Percentiles rank a stretch among this genome's conserved stretches.
phyloP scores from a whole-genome alignment of 1,140 invertebrate species.

The Drosophila mauritiana region DNA sequence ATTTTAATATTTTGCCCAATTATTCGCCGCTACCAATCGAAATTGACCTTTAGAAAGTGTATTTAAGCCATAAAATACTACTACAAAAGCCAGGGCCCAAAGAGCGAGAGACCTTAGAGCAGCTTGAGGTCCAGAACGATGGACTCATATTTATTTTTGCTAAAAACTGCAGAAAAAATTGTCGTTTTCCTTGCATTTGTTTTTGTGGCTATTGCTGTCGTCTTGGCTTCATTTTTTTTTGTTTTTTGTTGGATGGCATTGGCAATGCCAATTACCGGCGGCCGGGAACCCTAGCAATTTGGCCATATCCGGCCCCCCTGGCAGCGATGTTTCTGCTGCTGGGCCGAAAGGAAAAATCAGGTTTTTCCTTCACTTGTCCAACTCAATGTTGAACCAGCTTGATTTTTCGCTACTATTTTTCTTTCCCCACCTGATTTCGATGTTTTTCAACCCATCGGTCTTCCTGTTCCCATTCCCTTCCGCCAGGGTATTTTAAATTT shows the following conservation, averaged over 20 bases:
- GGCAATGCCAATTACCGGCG: constrained; percentile 78
- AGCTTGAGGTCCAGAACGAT: constrained; percentile 31
- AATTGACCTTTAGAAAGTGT: background rate
- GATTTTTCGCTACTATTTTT: constrained; percentile 60
- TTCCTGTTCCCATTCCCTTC: constrained; percentile 28
- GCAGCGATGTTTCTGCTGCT: constrained; percentile 60
- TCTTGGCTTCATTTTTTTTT: constrained; percentile 3
- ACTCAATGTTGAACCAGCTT: constrained; percentile 40
- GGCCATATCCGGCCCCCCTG: constrained; percentile 78
- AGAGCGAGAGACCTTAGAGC: constrained; percentile 8
- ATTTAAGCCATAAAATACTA: constrained; percentile 21
- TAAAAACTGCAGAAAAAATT: constrained; percentile 58
- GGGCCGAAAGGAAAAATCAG: constrained; percentile 67
- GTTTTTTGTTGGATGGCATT: constrained; percentile 60
- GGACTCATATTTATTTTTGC: constrained; percentile 73
- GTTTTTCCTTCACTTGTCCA: constrained; percentile 67
- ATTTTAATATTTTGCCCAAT: background rate
- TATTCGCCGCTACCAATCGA: background rate
- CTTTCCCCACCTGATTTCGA: constrained; percentile 31
- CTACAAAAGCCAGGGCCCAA: constrained; percentile 7
- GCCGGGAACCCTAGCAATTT: constrained; percentile 79
- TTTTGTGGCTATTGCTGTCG: constrained; percentile 38
- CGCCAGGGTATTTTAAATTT: constrained; percentile 19
- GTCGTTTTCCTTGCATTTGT: constrained; percentile 52
- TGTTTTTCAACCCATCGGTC: constrained; percentile 55